Evolutionary conservation across 2,888 invertebrate genomes (phyloP).

Genomic region (Acronicta psi): DNA sequence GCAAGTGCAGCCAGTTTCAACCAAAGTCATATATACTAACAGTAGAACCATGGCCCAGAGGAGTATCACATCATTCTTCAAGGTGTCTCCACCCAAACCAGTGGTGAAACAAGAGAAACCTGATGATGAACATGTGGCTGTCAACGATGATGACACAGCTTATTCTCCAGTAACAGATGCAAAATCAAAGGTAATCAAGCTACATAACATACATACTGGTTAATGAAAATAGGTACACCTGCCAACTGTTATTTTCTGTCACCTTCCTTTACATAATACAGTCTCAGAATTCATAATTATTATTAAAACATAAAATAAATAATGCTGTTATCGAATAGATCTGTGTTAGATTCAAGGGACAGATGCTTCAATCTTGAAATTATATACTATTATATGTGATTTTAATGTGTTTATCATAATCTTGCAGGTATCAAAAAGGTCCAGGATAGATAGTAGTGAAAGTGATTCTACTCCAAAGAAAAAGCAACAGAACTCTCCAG

Average conservation of each 20-base stretch:
- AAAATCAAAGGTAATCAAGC: conserved; percentile 57
- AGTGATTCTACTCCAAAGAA: conserved; percentile 65
- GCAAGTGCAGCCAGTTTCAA: conserved; percentile 1
- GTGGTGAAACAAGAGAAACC: conserved; percentile 21
- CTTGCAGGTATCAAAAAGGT: conserved; percentile 73
- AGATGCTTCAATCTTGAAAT: no score
- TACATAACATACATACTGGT: no score
- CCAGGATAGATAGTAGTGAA: conserved; percentile 73
- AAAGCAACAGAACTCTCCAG: conserved; percentile 45
- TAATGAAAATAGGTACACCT: no score
- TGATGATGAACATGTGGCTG: conserved; percentile 37
- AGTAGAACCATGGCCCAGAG: conserved; percentile 79
- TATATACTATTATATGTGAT: no score
- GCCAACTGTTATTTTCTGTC: no score
- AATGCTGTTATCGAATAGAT: no score
- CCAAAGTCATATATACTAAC: conserved; percentile 12
- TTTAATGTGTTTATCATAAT: no score
- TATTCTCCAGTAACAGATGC: conserved; percentile 42
- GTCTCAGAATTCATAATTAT: no score
- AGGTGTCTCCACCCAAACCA: conserved; percentile 74
- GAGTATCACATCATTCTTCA: conserved; percentile 84
- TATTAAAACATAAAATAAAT: no score
- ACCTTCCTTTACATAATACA: no score
- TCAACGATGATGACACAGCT: conserved; percentile 32
- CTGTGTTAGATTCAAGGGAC: no score